Evolutionary conservation across 2,888 invertebrate genomes (phyloP).

Genomic region (Adelphocoris suturalis): DNA sequence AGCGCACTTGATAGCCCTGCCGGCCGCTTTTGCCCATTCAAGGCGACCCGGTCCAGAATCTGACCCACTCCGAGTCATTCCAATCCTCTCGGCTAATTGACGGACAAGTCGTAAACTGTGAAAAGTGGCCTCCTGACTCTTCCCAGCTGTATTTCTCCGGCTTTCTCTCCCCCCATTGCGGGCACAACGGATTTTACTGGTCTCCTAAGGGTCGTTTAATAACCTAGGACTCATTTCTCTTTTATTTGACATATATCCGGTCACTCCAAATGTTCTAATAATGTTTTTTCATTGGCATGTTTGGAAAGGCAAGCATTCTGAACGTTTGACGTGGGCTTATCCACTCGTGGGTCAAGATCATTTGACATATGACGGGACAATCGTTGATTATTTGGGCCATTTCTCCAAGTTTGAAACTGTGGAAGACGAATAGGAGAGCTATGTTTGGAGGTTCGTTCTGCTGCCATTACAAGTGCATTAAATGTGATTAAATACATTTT

Average conservation of each 20-base stretch:
- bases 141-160: neutral
- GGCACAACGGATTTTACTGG: neutral
- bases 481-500: too few species aligned
- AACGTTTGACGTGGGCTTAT: too few species aligned
- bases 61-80: neutral
- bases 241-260: neutral
- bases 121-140: neutral
- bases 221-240: neutral
- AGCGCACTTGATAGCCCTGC: neutral
- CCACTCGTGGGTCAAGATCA: too few species aligned
- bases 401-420: too few species aligned
- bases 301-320: too few species aligned
- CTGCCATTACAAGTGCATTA: too few species aligned
- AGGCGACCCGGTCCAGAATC: neutral
- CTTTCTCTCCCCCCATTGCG: neutral
- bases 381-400: too few species aligned
- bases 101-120: constrained; percentile 10
- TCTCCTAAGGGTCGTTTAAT: neutral
- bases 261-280: too few species aligned
- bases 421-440: too few species aligned
- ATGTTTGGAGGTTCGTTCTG: too few species aligned
- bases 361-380: too few species aligned
- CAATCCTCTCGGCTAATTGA: neutral
- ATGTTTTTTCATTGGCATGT: too few species aligned
- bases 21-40: neutral